Conservation (phyloP, 2,888 invertebrate genomes). For the Drosophila monieri region DNA sequence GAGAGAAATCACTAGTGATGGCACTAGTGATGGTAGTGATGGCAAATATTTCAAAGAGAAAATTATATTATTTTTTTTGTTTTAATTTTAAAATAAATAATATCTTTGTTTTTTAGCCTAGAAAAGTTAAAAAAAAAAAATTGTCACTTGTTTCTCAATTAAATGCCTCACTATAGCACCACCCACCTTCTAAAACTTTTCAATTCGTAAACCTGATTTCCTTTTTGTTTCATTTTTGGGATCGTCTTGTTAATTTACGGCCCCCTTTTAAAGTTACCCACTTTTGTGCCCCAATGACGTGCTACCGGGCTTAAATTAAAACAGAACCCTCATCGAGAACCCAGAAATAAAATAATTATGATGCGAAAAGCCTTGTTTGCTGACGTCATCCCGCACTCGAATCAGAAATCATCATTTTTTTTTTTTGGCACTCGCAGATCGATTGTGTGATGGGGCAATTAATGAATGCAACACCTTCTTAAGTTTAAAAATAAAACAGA, state of each 20-base stretch:
- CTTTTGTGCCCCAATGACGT: constrained; percentile 1
- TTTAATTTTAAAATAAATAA: too few species aligned
- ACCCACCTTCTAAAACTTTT: not conserved
- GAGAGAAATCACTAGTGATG: too few species aligned
- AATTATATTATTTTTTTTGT: too few species aligned
- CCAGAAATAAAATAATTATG: constrained; percentile 1
- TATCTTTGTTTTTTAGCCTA: too few species aligned
- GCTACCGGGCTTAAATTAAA: constrained; percentile 1
- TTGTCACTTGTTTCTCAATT: too few species aligned
- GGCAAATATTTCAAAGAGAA: not conserved
- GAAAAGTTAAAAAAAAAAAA: too few species aligned
- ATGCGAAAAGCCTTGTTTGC: not conserved
- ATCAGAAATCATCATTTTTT: not conserved
- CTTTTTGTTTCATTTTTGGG: not conserved
- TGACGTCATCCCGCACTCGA: not conserved
- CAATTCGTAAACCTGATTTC: not conserved
- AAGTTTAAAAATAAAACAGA: not conserved
- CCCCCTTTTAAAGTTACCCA: not conserved
- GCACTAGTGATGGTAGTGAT: not conserved
- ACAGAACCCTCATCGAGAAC: not conserved
- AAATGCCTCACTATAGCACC: too few species aligned
- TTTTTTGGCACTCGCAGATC: not conserved
- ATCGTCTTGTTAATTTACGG: constrained; percentile 1
- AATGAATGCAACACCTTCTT: constrained; percentile 2
- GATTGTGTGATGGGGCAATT: not conserved